Conservation (phyloP, 2,113 vertebrate genomes). For the Sminthopsis crassicaudata region DNA sequence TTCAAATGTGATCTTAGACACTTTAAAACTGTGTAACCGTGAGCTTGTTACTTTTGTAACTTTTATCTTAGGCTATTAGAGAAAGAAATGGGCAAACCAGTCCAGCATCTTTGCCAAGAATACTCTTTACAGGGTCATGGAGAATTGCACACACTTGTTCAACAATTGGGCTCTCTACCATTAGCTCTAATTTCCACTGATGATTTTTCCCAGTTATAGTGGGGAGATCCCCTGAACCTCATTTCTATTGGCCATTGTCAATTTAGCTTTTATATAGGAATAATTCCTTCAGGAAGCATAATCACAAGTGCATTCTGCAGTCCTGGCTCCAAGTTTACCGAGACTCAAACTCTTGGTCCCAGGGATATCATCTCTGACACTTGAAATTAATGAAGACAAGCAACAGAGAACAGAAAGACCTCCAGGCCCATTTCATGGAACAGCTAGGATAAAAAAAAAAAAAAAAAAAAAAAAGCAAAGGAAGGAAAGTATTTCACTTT, state of each 20-base stretch:
- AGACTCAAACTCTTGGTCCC: background rate
- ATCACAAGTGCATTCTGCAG: background rate
- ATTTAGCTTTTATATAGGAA: background rate
- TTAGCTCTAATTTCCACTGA: background rate
- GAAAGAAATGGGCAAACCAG: background rate
- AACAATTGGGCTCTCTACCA: background rate
- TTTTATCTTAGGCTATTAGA: background rate
- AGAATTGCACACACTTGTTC: background rate
- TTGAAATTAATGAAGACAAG: background rate
- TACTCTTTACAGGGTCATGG: background rate
- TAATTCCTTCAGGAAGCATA: background rate
- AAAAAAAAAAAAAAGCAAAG: background rate
- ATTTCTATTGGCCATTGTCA: background rate
- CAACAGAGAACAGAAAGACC: background rate
- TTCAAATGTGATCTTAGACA: background rate
- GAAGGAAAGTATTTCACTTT: background rate
- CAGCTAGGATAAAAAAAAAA: background rate
- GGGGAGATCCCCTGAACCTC: background rate
- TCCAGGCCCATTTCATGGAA: background rate
- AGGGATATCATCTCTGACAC: background rate
- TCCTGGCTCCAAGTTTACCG: background rate
- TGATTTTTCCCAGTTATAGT: background rate
- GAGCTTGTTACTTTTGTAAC: background rate
- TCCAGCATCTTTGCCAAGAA: background rate
- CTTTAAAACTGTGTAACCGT: background rate